These are phyloP conservation scores for Bostrychus sinensis DNA, from an alignment of 2,113 vertebrate genomes.

Conservation along the genomic window DNA sequence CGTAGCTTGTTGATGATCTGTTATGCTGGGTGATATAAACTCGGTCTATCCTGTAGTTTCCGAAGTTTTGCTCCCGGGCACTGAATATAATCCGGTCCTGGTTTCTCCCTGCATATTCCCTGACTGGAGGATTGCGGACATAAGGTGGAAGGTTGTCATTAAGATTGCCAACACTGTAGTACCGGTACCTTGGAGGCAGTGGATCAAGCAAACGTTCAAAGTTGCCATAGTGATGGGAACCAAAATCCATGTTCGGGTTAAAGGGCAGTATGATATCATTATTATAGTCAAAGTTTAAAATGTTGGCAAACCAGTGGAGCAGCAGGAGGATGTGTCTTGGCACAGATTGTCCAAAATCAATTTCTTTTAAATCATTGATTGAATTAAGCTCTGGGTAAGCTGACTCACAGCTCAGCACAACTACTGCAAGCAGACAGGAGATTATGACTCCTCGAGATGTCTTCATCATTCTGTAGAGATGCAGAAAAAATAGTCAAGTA, in stretches of 20 bases:
- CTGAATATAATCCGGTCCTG: slow-evolving; percentile 63
- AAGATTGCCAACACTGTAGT: slow-evolving; percentile 63
- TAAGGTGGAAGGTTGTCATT: slow-evolving; percentile 45
- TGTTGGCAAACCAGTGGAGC: slow-evolving; percentile 70
- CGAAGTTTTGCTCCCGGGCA: slow-evolving; percentile 15
- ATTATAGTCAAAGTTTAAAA: slow-evolving; percentile 30
- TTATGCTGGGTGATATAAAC: slow-evolving; percentile 71
- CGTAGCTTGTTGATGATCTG: slow-evolving; percentile 34
- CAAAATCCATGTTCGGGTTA: slow-evolving; percentile 46
- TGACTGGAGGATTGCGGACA: neutral
- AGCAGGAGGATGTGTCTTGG: slow-evolving; percentile 59
- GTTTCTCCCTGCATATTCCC: slow-evolving; percentile 36
- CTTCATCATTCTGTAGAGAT: slow-evolving; percentile 41
- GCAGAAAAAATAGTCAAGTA: too few species aligned
- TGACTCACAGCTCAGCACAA: slow-evolving; percentile 23
- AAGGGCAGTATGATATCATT: slow-evolving; percentile 46
- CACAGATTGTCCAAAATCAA: slow-evolving; percentile 44
- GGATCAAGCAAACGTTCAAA: slow-evolving; percentile 37
- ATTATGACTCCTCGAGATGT: neutral
- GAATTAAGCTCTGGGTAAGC: slow-evolving; percentile 32
- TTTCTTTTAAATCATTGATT: slow-evolving; percentile 49
- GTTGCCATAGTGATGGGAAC: slow-evolving; percentile 65
- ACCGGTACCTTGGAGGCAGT: slow-evolving; percentile 17
- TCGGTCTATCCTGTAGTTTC: slow-evolving; percentile 17
- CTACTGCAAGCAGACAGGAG: slow-evolving; percentile 29